Conservation (phyloP, 2,888 invertebrate species). For the Sphecodes monilicornis region DNA sequence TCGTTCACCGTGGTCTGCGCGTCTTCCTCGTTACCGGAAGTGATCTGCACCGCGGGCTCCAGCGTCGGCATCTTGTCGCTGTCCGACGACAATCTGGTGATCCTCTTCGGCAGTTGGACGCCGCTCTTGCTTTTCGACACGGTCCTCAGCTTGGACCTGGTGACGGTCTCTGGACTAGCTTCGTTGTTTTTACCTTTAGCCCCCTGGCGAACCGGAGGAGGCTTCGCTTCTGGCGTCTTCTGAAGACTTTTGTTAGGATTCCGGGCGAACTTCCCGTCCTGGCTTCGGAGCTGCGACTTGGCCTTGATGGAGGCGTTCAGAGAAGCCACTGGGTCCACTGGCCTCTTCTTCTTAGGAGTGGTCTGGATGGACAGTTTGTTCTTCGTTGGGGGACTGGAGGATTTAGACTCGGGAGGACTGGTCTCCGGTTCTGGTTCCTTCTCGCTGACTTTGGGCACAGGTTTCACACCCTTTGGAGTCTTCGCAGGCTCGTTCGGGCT, state of each 20-base stretch:
- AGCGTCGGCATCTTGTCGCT: slow-evolving; percentile 87
- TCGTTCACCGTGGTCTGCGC: slow-evolving; percentile 65
- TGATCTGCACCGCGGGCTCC: slow-evolving; percentile 66
- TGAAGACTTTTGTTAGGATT: slow-evolving; percentile 63
- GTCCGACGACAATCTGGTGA: slow-evolving; percentile 78
- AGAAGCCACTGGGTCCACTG: slow-evolving; percentile 72
- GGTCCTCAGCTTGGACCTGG: slow-evolving; percentile 66
- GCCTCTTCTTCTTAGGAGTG: slow-evolving; percentile 58
- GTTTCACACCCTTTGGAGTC: slow-evolving; percentile 35
- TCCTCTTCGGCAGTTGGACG: slow-evolving; percentile 62
- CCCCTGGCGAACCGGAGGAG: background rate
- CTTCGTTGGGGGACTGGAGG: slow-evolving; percentile 20
- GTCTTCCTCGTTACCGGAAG: slow-evolving; percentile 50
- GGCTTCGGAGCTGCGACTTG: slow-evolving; percentile 76
- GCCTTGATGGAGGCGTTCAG: slow-evolving; percentile 79
- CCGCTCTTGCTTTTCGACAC: slow-evolving; percentile 24
- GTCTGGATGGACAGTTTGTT: slow-evolving; percentile 45
- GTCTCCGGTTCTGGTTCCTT: slow-evolving; percentile 1
- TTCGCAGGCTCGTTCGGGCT: slow-evolving; percentile 10
- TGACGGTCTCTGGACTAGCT: slow-evolving; percentile 30
- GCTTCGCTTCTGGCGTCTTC: slow-evolving; percentile 40
- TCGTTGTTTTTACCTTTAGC: background rate
- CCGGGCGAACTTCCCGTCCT: slow-evolving; percentile 80
- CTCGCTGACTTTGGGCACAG: background rate
- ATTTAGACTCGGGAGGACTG: slow-evolving; percentile 20